phyloP scores from a whole-genome alignment of 2,797 vertebrate species.

The Danio choprae region DNA sequence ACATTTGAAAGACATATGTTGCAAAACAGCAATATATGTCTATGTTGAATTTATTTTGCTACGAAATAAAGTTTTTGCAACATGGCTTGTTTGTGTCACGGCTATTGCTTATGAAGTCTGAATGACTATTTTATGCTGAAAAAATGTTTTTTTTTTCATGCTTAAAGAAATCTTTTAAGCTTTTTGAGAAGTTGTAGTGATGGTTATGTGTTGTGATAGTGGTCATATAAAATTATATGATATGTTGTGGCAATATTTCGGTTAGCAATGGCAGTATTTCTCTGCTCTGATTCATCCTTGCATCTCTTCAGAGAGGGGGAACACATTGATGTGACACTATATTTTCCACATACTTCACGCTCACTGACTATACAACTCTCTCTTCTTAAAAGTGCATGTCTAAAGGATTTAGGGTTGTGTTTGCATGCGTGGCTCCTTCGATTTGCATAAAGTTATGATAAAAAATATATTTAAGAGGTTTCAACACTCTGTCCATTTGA shows the following conservation, averaged over 20 bases:
- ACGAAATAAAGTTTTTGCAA: no score
- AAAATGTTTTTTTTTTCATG: not conserved
- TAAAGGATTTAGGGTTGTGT: slow-evolving; percentile 14
- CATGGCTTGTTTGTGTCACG: no score
- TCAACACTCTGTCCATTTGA: slow-evolving; percentile 19
- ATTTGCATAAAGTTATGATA: slow-evolving; percentile 33
- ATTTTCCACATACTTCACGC: slow-evolving; percentile 44
- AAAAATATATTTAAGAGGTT: slow-evolving; percentile 24
- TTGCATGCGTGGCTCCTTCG: slow-evolving; percentile 23
- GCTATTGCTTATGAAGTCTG: no score
- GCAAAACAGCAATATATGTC: no score
- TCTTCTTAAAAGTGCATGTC: slow-evolving; percentile 31
- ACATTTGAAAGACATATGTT: no score
- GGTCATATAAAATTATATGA: slow-evolving; percentile 12
- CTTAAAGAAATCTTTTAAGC: not conserved
- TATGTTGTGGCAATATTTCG: slow-evolving; percentile 44
- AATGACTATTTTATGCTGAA: not conserved
- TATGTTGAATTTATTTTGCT: no score
- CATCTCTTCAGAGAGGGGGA: slow-evolving; percentile 37
- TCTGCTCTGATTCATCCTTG: slow-evolving; percentile 46
- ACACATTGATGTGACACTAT: slow-evolving; percentile 46
- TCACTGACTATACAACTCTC: slow-evolving; percentile 22
- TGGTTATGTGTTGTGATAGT: slow-evolving; percentile 22
- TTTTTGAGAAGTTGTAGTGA: slow-evolving; percentile 11
- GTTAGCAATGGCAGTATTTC: slow-evolving; percentile 11